These are phyloP conservation scores for Sebastes melanostomus DNA, from an alignment of 2,797 vertebrate species.

Conservation along the genomic window DNA sequence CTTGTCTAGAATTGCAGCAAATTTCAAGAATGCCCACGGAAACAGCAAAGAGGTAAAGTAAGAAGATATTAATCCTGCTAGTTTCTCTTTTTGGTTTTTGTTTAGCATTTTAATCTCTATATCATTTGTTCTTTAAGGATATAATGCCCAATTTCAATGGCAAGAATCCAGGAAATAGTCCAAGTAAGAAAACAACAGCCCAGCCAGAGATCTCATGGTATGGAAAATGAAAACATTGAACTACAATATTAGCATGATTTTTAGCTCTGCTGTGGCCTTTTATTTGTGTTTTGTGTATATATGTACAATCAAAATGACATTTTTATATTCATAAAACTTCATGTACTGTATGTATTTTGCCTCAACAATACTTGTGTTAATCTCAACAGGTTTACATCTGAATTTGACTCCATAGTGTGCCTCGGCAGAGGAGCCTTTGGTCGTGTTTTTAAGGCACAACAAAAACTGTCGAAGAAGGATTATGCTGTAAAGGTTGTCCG, in stretches of 20 bases:
- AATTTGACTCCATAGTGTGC: conserved; percentile 58
- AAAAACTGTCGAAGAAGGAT: conserved; percentile 29
- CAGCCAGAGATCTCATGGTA: conserved; percentile 51
- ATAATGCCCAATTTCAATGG: not conserved
- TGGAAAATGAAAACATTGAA: not conserved
- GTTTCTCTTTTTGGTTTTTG: not conserved
- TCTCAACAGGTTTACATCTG: conserved; percentile 68
- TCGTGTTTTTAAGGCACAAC: conserved; percentile 74
- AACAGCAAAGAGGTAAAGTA: conserved; percentile 69
- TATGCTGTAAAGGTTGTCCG: conserved; percentile 80
- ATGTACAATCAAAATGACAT: not conserved
- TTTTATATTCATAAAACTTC: not conserved
- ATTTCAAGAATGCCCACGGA: conserved; percentile 37
- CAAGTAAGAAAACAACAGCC: not conserved
- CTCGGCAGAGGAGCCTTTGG: conserved; percentile 79
- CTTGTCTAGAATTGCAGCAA: conserved; percentile 76
- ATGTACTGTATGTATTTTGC: not conserved
- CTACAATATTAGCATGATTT: not conserved
- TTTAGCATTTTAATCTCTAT: not conserved
- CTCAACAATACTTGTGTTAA: not conserved
- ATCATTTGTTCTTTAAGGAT: conserved; percentile 21
- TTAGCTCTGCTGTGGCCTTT: not conserved
- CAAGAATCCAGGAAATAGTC: not conserved
- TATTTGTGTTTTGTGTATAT: not conserved
- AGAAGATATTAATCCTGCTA: not conserved